Conservation (phyloP, 2,797 vertebrate genomes). For the Sebastiscus albofasciatus region DNA sequence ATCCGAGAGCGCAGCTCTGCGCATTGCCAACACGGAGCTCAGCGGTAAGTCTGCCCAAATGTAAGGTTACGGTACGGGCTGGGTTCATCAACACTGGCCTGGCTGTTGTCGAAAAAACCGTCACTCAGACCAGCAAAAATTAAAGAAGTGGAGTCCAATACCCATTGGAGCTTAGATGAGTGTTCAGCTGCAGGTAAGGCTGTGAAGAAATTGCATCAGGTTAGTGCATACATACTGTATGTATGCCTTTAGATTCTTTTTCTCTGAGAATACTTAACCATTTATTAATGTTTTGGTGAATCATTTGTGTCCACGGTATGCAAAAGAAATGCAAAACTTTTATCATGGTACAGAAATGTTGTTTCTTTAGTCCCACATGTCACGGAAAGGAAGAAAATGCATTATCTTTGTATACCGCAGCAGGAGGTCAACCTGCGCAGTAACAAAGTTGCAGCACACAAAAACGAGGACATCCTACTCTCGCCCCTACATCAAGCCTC, state of each 20-base stretch:
- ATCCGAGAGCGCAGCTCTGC: constrained; percentile 94
- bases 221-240: not conserved
- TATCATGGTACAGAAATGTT: constrained; percentile 20
- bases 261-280: constrained; percentile 78
- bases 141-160: constrained; percentile 1
- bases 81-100: not conserved
- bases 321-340: constrained; percentile 6
- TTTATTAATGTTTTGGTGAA: not conserved
- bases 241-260: constrained; percentile 41
- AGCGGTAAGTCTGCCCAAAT: constrained; percentile 88
- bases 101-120: not conserved
- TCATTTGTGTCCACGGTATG: not conserved
- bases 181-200: constrained; percentile 38
- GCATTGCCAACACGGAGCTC: constrained; percentile 95
- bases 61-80: not conserved
- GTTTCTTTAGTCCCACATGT: constrained; percentile 6
- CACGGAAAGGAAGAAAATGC: not conserved
- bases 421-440: constrained; percentile 54
- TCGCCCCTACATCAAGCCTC: constrained; percentile 51
- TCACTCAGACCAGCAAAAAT: not conserved
- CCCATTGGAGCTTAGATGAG: constrained; percentile 4
- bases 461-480: constrained; percentile 63
- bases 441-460: constrained; percentile 49
- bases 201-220: not conserved
- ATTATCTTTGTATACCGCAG: constrained; percentile 32